phyloP scores from a whole-genome alignment of 2,113 vertebrate species.

The Thinocorus orbignyianus region DNA sequence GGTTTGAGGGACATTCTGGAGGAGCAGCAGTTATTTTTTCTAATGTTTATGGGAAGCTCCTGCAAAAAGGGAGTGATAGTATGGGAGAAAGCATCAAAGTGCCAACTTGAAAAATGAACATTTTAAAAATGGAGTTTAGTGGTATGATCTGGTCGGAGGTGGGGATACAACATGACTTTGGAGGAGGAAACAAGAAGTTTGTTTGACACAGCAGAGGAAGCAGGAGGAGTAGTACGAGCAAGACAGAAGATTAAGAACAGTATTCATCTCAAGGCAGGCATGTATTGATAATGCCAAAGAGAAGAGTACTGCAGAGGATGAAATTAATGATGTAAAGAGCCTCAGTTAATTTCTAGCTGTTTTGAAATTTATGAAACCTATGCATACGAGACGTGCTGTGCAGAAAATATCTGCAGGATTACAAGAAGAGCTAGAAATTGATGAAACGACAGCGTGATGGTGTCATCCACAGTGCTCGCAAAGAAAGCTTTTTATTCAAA shows the following conservation, averaged over 20 bases:
- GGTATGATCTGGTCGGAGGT: background rate
- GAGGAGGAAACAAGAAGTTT: conserved; percentile 37
- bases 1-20: conserved; percentile 39
- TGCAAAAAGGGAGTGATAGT: conserved; percentile 38
- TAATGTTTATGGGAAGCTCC: conserved; percentile 49
- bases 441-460: background rate
- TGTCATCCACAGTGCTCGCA: background rate
- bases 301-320: background rate
- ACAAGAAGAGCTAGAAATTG: background rate
- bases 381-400: background rate
- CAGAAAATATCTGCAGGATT: background rate
- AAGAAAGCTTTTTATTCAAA: background rate
- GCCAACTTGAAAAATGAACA: conserved; percentile 56
- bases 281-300: background rate
- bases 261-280: background rate
- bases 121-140: conserved; percentile 31
- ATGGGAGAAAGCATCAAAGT: conserved; percentile 58
- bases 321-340: background rate
- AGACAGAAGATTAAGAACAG: background rate
- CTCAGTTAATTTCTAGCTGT: background rate
- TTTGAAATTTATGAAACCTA: background rate
- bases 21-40: conserved; percentile 51
- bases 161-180: background rate
- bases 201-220: conserved; percentile 2
- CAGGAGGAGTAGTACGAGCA: background rate